phyloP scores from a whole-genome alignment of 2,888 invertebrate genomes.

The Pseudoips prasinana region DNA sequence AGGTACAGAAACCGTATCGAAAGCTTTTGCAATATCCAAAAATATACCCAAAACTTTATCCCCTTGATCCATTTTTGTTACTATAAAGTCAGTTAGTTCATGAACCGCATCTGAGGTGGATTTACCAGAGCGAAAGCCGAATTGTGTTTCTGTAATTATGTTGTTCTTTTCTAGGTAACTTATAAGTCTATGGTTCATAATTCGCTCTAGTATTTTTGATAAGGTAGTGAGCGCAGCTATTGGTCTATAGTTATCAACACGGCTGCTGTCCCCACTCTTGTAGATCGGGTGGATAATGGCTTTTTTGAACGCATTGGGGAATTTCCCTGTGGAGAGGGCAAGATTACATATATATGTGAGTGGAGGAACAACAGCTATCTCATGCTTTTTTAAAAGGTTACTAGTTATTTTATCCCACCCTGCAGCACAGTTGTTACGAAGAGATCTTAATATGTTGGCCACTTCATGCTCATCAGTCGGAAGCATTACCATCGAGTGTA shows the following conservation, averaged over 20 bases:
- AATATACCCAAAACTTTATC: conserved; percentile 5
- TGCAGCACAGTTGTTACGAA: conserved; percentile 4
- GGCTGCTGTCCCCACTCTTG: conserved; percentile 14
- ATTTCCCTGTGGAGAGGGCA: conserved; percentile 7
- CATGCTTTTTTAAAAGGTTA: conserved; percentile 2
- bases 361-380: conserved; percentile 3
- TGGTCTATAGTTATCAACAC: conserved; percentile 21
- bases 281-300: conserved; percentile 15
- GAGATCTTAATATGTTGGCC: neutral
- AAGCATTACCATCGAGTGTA: neutral
- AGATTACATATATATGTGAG: conserved; percentile 8
- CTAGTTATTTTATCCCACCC: conserved; percentile 11
- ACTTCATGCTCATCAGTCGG: conserved; percentile 10
- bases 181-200: conserved; percentile 11
- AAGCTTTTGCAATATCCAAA: conserved; percentile 5
- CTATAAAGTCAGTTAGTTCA: conserved; percentile 5
- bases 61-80: conserved; percentile 3
- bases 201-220: conserved; percentile 18
- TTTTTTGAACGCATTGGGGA: conserved; percentile 17
- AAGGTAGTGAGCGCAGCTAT: conserved; percentile 16
- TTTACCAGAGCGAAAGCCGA: conserved; percentile 5
- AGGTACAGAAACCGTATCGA: conserved; percentile 4
- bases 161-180: conserved; percentile 5
- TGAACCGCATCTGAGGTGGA: conserved; percentile 8
- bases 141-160: conserved; percentile 3